These are phyloP conservation scores for Plebejus argus DNA, from an alignment of 2,888 invertebrate genomes.

Conservation along the genomic window DNA sequence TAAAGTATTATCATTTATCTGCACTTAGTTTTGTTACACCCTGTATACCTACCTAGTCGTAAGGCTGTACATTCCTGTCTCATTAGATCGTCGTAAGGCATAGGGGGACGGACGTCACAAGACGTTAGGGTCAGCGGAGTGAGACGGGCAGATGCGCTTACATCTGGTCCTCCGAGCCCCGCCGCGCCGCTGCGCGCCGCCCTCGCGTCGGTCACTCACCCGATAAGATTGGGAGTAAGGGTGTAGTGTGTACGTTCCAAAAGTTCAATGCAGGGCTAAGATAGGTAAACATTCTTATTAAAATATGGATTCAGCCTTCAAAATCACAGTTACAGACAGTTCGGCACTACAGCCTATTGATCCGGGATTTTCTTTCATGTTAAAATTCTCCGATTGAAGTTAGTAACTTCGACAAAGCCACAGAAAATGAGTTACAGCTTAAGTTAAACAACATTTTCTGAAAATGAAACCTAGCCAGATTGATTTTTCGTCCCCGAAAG, in stretches of 20 bases:
- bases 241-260: neutral
- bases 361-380: too few species aligned
- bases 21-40: too few species aligned
- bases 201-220: conserved; percentile 36
- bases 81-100: neutral
- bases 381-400: too few species aligned
- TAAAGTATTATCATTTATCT: too few species aligned
- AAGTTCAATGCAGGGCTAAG: neutral
- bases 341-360: neutral
- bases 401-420: too few species aligned
- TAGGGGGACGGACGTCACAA: conserved; percentile 39
- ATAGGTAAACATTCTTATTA: neutral
- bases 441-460: too few species aligned
- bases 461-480: too few species aligned
- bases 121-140: conserved; percentile 56
- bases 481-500: too few species aligned
- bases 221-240: conserved; percentile 5
- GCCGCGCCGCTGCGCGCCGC: conserved; percentile 36
- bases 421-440: too few species aligned
- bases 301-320: neutral
- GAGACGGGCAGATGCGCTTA: conserved; percentile 48
- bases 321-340: neutral
- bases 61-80: neutral
- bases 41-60: neutral
- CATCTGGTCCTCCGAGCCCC: conserved; percentile 45